These are phyloP conservation scores for Subacronicta megacephala DNA, from an alignment of 2,888 invertebrate genomes.

Conservation along the genomic window DNA sequence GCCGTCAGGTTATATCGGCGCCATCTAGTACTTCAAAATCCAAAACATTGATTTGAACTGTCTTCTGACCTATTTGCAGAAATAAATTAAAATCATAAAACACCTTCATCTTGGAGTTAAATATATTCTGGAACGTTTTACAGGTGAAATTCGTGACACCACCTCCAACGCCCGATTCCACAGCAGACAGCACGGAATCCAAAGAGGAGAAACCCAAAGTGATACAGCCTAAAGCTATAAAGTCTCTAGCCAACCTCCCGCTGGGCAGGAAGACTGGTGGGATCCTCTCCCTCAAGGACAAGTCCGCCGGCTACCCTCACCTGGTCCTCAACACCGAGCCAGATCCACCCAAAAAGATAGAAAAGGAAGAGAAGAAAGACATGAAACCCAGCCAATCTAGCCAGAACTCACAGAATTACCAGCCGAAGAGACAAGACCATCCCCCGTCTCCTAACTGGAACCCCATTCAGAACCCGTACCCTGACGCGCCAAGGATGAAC, in stretches of 20 bases:
- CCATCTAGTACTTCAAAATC: too few species aligned
- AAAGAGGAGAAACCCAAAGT: conserved; percentile 80
- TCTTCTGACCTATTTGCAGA: too few species aligned
- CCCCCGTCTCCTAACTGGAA: conserved; percentile 64
- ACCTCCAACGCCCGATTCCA: conserved; percentile 80
- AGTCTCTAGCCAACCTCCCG: conserved; percentile 81
- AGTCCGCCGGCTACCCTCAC: conserved; percentile 87
- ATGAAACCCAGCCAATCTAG: conserved; percentile 66
- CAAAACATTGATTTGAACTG: too few species aligned
- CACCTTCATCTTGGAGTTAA: too few species aligned
- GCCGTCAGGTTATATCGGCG: too few species aligned
- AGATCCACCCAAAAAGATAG: conserved; percentile 72
- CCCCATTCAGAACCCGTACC: conserved; percentile 55
- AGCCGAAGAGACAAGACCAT: conserved; percentile 67
- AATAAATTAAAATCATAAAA: too few species aligned
- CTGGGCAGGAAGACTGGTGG: conserved; percentile 85
- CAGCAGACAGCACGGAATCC: conserved; percentile 64
- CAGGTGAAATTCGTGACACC: conserved; percentile 90
- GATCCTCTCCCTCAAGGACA: conserved; percentile 87
- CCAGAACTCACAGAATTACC: conserved; percentile 66
- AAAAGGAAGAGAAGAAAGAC: conserved; percentile 80
- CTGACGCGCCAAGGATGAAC: conserved; percentile 68
- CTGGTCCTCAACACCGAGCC: conserved; percentile 80
- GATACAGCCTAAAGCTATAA: conserved; percentile 80
- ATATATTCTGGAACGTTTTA: neutral